These are phyloP conservation scores for Neofelis nebulosa DNA, from an alignment of 2,113 vertebrate species.

Conservation along the genomic window DNA sequence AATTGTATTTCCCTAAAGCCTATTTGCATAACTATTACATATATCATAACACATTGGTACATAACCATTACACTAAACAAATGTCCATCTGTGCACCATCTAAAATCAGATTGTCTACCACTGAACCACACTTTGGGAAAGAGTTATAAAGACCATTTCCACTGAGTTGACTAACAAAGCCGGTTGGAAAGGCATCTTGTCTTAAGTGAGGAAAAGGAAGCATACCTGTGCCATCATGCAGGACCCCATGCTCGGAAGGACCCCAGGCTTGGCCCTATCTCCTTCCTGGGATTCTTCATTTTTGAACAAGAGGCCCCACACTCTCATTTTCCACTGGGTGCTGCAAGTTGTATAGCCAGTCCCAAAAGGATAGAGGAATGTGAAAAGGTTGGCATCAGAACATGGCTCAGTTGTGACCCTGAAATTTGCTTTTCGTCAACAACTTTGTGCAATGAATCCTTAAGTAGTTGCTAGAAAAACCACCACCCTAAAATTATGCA, in stretches of 20 bases:
- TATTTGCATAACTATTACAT: conserved; percentile 55
- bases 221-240: not conserved
- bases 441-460: not conserved
- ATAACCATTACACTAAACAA: conserved; percentile 33
- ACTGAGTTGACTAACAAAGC: not conserved
- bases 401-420: not conserved
- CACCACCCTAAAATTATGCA: not conserved
- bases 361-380: not conserved
- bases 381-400: not conserved
- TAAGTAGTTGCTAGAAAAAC: not conserved
- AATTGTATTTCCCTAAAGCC: conserved; percentile 47
- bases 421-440: not conserved
- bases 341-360: not conserved
- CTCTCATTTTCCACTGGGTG: not conserved
- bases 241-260: not conserved
- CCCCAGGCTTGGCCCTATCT: not conserved
- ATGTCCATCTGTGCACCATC: not conserved
- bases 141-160: not conserved
- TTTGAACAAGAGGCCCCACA: not conserved
- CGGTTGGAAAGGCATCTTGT: not conserved
- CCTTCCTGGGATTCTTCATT: conserved; percentile 30
- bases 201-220: not conserved
- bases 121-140: not conserved
- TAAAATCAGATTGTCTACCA: not conserved
- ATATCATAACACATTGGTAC: conserved; percentile 42